A percentile compares a stretch with the other conserved stretches of the same genome.
These are phyloP conservation scores for Motacilla tschutschensis DNA, from an alignment of 2,113 vertebrate genomes.

Conservation along the genomic window DNA sequence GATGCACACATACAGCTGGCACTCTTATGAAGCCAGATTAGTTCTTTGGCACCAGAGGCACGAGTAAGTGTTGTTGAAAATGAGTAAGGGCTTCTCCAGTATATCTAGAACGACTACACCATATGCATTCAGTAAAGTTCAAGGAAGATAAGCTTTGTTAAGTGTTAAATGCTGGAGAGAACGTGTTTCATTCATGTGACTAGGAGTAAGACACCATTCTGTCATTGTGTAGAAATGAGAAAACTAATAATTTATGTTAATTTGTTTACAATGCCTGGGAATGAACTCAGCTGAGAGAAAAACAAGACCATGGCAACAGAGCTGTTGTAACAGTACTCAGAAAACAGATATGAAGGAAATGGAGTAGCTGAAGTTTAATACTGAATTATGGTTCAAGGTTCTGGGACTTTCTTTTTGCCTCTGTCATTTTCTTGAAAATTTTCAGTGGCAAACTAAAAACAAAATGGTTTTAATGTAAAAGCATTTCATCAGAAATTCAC, in stretches of 20 bases:
- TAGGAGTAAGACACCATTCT: not conserved
- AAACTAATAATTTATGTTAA: not conserved
- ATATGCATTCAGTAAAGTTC: not conserved
- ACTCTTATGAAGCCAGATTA: not conserved
- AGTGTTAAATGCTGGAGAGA: not conserved
- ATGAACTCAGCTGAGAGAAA: not conserved
- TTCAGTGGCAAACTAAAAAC: not conserved
- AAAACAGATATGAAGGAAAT: not conserved
- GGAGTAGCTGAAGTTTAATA: not conserved
- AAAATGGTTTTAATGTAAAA: not conserved
- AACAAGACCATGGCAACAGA: not conserved
- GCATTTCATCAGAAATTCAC: not conserved
- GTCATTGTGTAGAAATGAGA: not conserved
- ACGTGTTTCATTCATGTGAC: rapidly evolving
- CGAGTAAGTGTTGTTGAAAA: not conserved
- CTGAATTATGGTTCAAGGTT: not conserved
- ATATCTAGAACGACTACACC: not conserved
- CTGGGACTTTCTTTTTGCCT: not conserved
- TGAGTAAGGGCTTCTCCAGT: not conserved
- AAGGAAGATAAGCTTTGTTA: not conserved
- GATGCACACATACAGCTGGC: not conserved
- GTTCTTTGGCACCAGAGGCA: not conserved
- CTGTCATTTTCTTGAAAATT: not conserved
- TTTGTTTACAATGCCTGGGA: not conserved
- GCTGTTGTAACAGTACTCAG: not conserved